Evolutionary conservation across 2,113 vertebrate genomes (phyloP).

Genomic region (Cynoglossus semilaevis): DNA sequence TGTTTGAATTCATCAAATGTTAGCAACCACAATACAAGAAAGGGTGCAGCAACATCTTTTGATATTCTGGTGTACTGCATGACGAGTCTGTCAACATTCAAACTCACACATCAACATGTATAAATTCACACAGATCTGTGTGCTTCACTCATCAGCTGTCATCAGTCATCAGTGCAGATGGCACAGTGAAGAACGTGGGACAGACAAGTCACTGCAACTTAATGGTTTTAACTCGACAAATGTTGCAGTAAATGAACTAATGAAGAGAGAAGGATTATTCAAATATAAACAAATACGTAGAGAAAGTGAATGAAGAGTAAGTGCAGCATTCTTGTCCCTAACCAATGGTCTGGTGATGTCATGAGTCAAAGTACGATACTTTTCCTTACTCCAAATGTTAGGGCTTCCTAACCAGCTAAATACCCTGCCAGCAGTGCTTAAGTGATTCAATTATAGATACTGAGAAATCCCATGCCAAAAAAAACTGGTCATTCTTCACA

Average conservation of each 20-base stretch:
- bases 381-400: slow-evolving; percentile 31
- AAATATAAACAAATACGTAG: neutral
- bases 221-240: neutral
- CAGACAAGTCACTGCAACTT: slow-evolving; percentile 27
- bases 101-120: too few relatives aligned
- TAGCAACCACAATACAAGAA: too few relatives aligned
- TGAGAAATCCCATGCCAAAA: slow-evolving; percentile 51
- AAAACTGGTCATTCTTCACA: slow-evolving; percentile 50
- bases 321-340: slow-evolving; percentile 4
- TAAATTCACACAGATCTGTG: slow-evolving; percentile 30
- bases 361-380: slow-evolving; percentile 19
- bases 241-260: neutral
- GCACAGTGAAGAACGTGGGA: slow-evolving; percentile 34
- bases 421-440: slow-evolving; percentile 45
- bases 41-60: too few relatives aligned
- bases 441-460: slow-evolving; percentile 74
- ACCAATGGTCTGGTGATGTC: slow-evolving; percentile 49
- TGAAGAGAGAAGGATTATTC: neutral
- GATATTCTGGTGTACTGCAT: too few relatives aligned
- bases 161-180: slow-evolving; percentile 33
- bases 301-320: neutral
- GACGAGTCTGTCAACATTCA: too few relatives aligned
- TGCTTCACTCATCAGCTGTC: slow-evolving; percentile 28
- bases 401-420: slow-evolving; percentile 48
- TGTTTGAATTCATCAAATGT: too few relatives aligned